Conservation (phyloP, 2,113 vertebrate genomes). For the Naja naja region DNA sequence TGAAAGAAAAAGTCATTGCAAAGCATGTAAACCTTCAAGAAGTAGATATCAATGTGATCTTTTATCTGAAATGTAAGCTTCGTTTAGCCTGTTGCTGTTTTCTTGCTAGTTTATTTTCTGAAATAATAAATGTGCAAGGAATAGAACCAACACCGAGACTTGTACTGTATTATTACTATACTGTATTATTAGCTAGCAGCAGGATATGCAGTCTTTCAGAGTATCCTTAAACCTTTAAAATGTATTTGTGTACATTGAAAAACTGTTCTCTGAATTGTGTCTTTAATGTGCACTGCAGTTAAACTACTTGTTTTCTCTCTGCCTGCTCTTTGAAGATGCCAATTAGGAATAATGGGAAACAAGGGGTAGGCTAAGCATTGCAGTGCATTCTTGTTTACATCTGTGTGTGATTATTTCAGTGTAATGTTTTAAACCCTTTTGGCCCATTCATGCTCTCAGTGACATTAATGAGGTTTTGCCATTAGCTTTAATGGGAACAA, state of each 20-base stretch:
- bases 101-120: constrained; percentile 72
- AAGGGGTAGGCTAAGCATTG: constrained; percentile 81
- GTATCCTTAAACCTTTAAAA: constrained; percentile 44
- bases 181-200: constrained; percentile 48
- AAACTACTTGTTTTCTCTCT: constrained; percentile 75
- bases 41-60: constrained; percentile 61
- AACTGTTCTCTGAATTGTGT: constrained; percentile 69
- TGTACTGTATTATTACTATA: constrained; percentile 44
- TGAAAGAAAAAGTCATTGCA: constrained; percentile 71
- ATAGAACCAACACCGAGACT: constrained; percentile 29
- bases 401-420: constrained; percentile 75
- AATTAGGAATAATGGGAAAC: constrained; percentile 83
- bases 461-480: constrained; percentile 58
- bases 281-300: constrained; percentile 73
- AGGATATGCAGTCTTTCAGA: constrained; percentile 47
- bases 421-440: constrained; percentile 62
- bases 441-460: constrained; percentile 58
- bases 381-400: constrained; percentile 73
- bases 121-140: constrained; percentile 46
- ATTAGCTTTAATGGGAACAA: constrained; percentile 59
- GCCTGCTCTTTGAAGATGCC: constrained; percentile 81
- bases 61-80: constrained; percentile 67
- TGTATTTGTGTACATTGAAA: constrained; percentile 48
- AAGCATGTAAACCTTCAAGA: constrained; percentile 70
- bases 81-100: constrained; percentile 56